These are phyloP conservation scores for Schizothorax lantsangensis DNA, from an alignment of 2,797 vertebrate genomes.

Conservation along the genomic window DNA sequence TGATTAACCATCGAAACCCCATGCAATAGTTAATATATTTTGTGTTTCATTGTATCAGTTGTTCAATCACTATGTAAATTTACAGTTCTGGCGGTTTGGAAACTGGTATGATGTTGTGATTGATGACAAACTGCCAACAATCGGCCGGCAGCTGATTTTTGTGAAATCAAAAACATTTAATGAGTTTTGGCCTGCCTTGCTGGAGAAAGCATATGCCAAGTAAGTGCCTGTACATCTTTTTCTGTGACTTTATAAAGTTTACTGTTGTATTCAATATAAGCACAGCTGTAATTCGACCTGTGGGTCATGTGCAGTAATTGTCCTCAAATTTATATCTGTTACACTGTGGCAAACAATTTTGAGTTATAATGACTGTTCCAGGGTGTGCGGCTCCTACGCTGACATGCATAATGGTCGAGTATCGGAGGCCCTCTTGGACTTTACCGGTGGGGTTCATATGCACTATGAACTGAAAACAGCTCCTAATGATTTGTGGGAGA, in stretches of 20 bases:
- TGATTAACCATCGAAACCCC: too few relatives aligned
- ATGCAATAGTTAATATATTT: not conserved
- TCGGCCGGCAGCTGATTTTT: constrained; percentile 75
- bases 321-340: not conserved
- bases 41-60: constrained; percentile 7
- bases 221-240: constrained; percentile 68
- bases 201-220: constrained; percentile 93
- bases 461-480: constrained; percentile 73
- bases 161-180: constrained; percentile 79
- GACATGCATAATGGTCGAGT: constrained; percentile 83
- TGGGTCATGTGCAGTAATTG: not conserved
- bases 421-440: constrained; percentile 86
- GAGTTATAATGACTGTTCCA: constrained; percentile 58
- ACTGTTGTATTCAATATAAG: not conserved
- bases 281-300: not conserved
- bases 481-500: constrained; percentile 77
- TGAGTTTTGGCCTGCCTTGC: constrained; percentile 88
- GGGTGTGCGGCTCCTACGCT: constrained; percentile 87
- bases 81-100: constrained; percentile 82
- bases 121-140: constrained; percentile 80
- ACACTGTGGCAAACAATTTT: not conserved
- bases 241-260: not conserved
- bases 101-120: constrained; percentile 79
- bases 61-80: not conserved
- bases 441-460: constrained; percentile 86